Base-by-base conservation (phyloP, 2,797 vertebrate species). In the Pterois miles region DNA sequence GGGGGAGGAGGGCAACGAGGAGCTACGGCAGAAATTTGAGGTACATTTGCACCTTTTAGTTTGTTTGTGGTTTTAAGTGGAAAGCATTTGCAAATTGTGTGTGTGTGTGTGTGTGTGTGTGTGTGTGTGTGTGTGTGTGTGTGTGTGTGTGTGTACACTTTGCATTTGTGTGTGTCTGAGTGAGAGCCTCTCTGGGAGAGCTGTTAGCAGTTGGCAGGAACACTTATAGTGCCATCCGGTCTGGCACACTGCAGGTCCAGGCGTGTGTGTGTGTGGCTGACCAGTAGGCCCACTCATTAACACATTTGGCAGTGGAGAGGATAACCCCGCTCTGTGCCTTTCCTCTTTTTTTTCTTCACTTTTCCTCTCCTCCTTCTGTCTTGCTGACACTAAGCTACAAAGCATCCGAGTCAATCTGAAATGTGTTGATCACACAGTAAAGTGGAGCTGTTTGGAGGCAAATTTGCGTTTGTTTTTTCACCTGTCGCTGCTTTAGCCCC, bases 21-120 rank as follows among this genome's bases (percentile, higher is more conserved):
- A 99, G 18, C 94, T 99, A 27, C 92, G 98, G 77, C 97, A 98
- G 96, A 99, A 98, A 74, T 98, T 99, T 86, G 98, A 99, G 97
- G 98, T 99, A n/a, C 6, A 18, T 74, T 6, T 53, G 13, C 22
- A 18, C 7, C 18, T 65, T 50, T 67, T n/a, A 46, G 58, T 43
- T 29, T 13, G 0, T n/a, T 46, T 65, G 33, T 43, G 13, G 62
- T 65, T 65, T 48, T 34, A 29, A 36, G 72, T 63, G 40, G 36
- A 40, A 48, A 59, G 96, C 96, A 76, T 94, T 74, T 67, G 48
- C 57, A 31, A 66, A 8, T 18, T 80, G 78, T 71, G 71, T 82
- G 76, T 68, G n/a, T n/a, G n/a, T n/a, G n/a, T n/a, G n/a, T n/a
- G n/a, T 20, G 31, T 52, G 82, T 20, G 6, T 71, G 68, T 70